A percentile compares a stretch with the other conserved stretches of the same genome.
phyloP scores from a whole-genome alignment of 2,888 invertebrate genomes.

The Salpingus planirostris region DNA sequence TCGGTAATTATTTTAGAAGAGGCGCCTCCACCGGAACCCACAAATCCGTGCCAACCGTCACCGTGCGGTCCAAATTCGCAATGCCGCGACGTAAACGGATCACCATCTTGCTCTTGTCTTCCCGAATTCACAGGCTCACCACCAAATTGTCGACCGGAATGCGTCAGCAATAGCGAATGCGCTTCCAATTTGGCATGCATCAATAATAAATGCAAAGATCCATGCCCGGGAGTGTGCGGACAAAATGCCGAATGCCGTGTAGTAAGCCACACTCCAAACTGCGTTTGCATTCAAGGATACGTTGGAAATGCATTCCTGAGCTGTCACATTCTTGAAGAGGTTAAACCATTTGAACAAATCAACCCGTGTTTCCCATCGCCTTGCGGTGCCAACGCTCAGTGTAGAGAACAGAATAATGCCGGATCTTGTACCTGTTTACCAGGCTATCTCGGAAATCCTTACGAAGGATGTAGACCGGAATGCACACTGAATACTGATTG shows the following conservation, averaged over 20 bases:
- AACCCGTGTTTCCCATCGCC: constrained; percentile 49
- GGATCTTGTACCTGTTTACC: constrained; percentile 64
- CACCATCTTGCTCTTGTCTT: constrained; percentile 62
- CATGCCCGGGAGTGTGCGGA: constrained; percentile 65
- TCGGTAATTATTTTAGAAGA: constrained; percentile 9
- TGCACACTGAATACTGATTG: constrained; percentile 66
- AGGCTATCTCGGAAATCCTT: constrained; percentile 69
- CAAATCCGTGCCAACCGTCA: constrained; percentile 57
- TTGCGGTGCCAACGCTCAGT: constrained; percentile 72
- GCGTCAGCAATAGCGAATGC: constrained; percentile 65
- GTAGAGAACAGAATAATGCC: constrained; percentile 53
- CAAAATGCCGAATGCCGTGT: constrained; percentile 62
- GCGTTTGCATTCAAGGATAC: constrained; percentile 53
- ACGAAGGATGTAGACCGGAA: constrained; percentile 67
- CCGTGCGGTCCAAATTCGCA: constrained; percentile 60
- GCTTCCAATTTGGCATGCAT: constrained; percentile 57
- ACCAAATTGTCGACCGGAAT: constrained; percentile 66
- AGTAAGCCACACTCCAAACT: constrained; percentile 66
- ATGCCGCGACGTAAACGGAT: constrained; percentile 52
- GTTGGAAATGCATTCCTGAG: constrained; percentile 62
- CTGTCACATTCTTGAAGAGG: constrained; percentile 40
- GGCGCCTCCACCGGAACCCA: constrained; percentile 30
- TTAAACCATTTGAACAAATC: neutral
- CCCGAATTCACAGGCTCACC: constrained; percentile 59
- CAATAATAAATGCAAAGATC: constrained; percentile 64